These are phyloP conservation scores for Dallia pectoralis DNA, from an alignment of 2,797 vertebrate genomes.

Conservation along the genomic window DNA sequence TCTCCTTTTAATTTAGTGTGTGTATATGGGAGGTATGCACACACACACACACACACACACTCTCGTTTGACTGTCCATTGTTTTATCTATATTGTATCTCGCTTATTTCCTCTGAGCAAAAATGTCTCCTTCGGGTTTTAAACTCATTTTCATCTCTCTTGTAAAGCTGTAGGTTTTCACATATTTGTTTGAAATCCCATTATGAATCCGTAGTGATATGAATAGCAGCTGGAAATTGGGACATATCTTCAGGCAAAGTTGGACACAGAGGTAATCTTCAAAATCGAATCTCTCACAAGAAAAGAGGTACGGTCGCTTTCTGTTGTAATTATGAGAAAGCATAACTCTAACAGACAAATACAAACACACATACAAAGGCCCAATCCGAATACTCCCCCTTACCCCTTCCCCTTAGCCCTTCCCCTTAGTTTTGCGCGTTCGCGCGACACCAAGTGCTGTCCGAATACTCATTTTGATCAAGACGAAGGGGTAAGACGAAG, in stretches of 20 bases:
- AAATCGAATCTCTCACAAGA: constrained; percentile 64
- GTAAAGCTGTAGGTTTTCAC: constrained; percentile 68
- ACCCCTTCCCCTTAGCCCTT: no score
- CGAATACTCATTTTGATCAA: no score
- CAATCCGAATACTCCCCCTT: no score
- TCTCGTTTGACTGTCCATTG: constrained; percentile 54
- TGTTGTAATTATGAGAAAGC: constrained; percentile 47
- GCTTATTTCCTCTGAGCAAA: constrained; percentile 57
- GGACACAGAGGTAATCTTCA: constrained; percentile 73
- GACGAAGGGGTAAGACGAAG: no score
- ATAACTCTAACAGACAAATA: constrained; percentile 27
- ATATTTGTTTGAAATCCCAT: constrained; percentile 76
- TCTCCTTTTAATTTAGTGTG: no score
- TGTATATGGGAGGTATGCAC: constrained; percentile 6
- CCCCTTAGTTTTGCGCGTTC: no score
- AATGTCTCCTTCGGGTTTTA: constrained; percentile 69
- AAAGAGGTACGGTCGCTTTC: constrained; percentile 49
- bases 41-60: constrained; percentile 23
- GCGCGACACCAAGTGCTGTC: no score
- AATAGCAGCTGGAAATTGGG: constrained; percentile 71
- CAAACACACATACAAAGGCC: constrained; percentile 19
- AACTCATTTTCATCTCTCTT: constrained; percentile 74
- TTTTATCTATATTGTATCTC: constrained; percentile 60
- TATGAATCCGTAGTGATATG: constrained; percentile 71
- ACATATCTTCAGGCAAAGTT: constrained; percentile 69